Base-by-base conservation (phyloP, 2,888 invertebrate genomes). In the Clunio marinus region DNA sequence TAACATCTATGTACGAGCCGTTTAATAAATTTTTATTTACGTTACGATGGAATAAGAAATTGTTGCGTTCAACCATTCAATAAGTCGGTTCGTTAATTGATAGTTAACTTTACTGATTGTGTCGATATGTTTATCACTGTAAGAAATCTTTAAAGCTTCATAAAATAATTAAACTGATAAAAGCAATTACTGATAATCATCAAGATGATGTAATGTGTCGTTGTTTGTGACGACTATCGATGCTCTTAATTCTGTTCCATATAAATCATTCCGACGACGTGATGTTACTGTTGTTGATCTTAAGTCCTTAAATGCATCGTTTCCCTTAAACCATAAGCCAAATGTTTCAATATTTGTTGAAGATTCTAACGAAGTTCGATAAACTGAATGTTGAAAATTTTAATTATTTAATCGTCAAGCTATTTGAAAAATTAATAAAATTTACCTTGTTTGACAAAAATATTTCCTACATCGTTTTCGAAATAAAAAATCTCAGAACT, bases 21-120 rank as follows among this genome's bases (percentile, higher is more conserved):
- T n/a, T 2, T 0, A 60, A 32, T 32, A 32, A 32, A 32, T 32
- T 15, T 27, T n/a, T n/a, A n/a, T n/a, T 24, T 46, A 65, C 63
- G 28, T 24, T 32, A 81, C 80, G 70, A 82, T 80, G 1, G 81
- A 74, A 74, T 81, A 83, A 68, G 78, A 79, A 72, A 83, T 78
- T n/a, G 76, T 80, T 4, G 83, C 84, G 71, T 86, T 85, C 25
- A 86, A 74, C 70, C 83, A 82, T 73, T 84, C 83, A 1, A 82
- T 73, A 46, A 86, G 73, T 73, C 84, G 82, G 73, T 83, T 81
- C 1, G 84, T 83, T 10, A 86, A 78, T 1, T 83, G 80, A 73
- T 83, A 86, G 75, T 84, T 84, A 1, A 84, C 85, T 76, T 87
- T 87, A 1, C 85, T 83, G 59, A 86, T 83, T 10, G 86, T 84